These are phyloP conservation scores for Xanthorhoe designata DNA, from an alignment of 2,888 invertebrate genomes.

Conservation along the genomic window DNA sequence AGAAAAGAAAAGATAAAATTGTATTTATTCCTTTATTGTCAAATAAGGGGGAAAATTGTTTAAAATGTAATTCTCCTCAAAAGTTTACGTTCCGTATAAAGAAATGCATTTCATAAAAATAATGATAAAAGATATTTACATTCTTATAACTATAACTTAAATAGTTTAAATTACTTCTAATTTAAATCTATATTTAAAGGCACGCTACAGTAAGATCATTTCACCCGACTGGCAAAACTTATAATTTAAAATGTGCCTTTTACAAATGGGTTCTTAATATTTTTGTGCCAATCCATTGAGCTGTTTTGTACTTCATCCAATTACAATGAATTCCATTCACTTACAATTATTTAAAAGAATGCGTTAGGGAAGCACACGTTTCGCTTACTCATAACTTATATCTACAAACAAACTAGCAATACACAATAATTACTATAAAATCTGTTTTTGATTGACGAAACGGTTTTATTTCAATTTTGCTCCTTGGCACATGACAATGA, in stretches of 20 bases:
- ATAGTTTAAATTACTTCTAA: constrained; percentile 74
- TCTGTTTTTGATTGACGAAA: constrained; percentile 47
- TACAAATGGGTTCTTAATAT: constrained; percentile 30
- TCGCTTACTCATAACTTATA: constrained; percentile 65
- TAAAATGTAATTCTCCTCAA: constrained; percentile 79
- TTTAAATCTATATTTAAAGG: constrained; percentile 66
- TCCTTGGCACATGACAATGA: constrained; percentile 81
- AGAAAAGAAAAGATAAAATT: constrained; percentile 55
- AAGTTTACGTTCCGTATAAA: constrained; percentile 74
- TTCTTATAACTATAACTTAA: constrained; percentile 55
- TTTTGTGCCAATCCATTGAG: constrained; percentile 44
- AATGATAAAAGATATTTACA: constrained; percentile 82
- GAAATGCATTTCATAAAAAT: constrained; percentile 84
- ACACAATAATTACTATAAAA: constrained; percentile 62
- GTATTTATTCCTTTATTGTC: constrained; percentile 84
- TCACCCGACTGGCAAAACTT: constrained; percentile 27
- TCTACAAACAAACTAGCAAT: constrained; percentile 69
- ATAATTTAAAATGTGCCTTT: constrained; percentile 52
- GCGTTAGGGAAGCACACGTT: constrained; percentile 78
- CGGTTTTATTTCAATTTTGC: constrained; percentile 58
- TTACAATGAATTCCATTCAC: constrained; percentile 37
- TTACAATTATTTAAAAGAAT: constrained; percentile 40
- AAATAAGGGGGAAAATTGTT: constrained; percentile 80
- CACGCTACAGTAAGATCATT: constrained; percentile 61
- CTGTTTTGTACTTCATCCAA: constrained; percentile 58